Evolutionary conservation across 2,888 invertebrate species (phyloP).

Genomic region (Amphipyra tragopoginis): DNA sequence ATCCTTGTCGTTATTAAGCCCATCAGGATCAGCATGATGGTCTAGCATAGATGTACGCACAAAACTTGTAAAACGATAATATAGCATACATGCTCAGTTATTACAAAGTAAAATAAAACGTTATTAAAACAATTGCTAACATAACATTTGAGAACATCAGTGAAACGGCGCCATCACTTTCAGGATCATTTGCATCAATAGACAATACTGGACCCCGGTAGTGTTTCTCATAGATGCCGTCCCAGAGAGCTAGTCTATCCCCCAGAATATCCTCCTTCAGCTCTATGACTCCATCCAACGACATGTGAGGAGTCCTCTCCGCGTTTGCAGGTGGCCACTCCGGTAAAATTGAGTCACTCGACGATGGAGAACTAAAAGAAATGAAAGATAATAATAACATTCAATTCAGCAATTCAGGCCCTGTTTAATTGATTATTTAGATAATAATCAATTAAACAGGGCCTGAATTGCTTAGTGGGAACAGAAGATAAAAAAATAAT

Average conservation of each 20-base stretch:
- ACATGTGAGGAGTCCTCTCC: constrained; percentile 64
- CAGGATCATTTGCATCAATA: not conserved
- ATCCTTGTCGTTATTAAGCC: too few relatives aligned
- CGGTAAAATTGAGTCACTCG: not conserved
- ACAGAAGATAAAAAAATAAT: too few relatives aligned
- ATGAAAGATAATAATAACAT: not conserved
- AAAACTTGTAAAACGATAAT: not conserved
- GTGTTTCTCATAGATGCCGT: constrained; percentile 64
- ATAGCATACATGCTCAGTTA: not conserved
- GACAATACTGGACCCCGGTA: constrained; percentile 61
- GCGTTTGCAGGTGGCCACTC: constrained; percentile 58
- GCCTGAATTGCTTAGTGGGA: too few relatives aligned
- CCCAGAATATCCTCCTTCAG: constrained; percentile 50
- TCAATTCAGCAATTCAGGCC: too few relatives aligned
- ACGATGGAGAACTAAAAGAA: not conserved
- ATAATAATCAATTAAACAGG: too few relatives aligned
- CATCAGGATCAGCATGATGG: too few relatives aligned
- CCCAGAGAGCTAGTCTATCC: constrained; percentile 66
- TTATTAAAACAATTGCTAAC: not conserved
- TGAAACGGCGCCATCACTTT: not conserved
- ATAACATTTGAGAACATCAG: not conserved
- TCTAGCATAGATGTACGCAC: too few relatives aligned
- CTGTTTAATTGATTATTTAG: too few relatives aligned
- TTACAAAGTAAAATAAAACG: not conserved
- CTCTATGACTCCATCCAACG: constrained; percentile 56